Evolutionary conservation across 2,113 vertebrate genomes (phyloP).

Genomic region (Catharus minimus): DNA sequence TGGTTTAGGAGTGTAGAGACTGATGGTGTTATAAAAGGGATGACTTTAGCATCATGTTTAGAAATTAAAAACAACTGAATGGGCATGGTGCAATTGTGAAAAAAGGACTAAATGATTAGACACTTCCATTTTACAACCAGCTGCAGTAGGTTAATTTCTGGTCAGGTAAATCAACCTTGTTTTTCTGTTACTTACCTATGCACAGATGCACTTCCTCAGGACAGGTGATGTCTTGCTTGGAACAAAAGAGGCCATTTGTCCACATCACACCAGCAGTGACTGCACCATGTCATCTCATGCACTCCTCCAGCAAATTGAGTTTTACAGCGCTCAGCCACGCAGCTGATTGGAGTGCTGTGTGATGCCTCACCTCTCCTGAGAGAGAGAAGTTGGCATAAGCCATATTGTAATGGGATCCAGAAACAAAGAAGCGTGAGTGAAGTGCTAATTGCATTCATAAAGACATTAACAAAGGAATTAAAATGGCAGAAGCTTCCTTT

Average conservation of each 20-base stretch:
- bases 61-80: background rate
- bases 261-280: slow-evolving; percentile 25
- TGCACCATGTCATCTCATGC: slow-evolving; percentile 26
- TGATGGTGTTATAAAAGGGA: background rate
- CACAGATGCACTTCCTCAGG: background rate
- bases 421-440: slow-evolving; percentile 81
- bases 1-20: background rate
- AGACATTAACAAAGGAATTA: slow-evolving; percentile 83
- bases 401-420: slow-evolving; percentile 76
- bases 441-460: slow-evolving; percentile 84
- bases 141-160: background rate
- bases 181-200: background rate
- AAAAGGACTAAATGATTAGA: background rate
- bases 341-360: slow-evolving; percentile 65
- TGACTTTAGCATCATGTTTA: background rate
- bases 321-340: slow-evolving; percentile 77
- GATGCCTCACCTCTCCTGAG: slow-evolving; percentile 70
- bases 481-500: slow-evolving; percentile 72
- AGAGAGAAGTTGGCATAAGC: slow-evolving; percentile 72
- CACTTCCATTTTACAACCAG: background rate
- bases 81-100: background rate
- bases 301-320: slow-evolving; percentile 75
- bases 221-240: slow-evolving; percentile 35
- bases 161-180: background rate
- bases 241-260: slow-evolving; percentile 47